A percentile compares a stretch with the other conserved stretches of the same genome.
phyloP scores from a whole-genome alignment of 2,113 vertebrate species.

The Crotalus tigris region DNA sequence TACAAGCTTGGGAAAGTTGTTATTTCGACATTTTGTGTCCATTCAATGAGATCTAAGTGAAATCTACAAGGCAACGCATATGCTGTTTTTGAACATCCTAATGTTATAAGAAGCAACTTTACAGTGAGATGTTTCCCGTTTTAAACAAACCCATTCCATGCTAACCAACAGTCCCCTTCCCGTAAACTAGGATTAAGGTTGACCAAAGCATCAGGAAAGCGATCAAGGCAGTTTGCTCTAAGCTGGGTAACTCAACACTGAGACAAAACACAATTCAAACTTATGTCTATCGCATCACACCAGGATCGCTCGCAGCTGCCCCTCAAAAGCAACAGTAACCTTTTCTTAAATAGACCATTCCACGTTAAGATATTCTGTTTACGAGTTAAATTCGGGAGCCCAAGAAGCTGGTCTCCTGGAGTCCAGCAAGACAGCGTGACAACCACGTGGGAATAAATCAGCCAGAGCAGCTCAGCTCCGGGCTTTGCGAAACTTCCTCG shows the following conservation, averaged over 20 bases:
- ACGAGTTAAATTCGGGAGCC: not conserved
- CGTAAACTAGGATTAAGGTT: not conserved
- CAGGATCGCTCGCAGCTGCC: not conserved
- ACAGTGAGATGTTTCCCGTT: not conserved
- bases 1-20: not conserved
- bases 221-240: not conserved
- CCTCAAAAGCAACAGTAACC: not conserved
- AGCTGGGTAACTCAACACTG: not conserved
- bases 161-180: not conserved
- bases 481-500: rapidly evolving
- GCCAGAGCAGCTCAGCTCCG: rapidly evolving
- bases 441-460: not conserved
- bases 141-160: not conserved
- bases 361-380: not conserved
- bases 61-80: not conserved
- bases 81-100: not conserved
- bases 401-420: not conserved
- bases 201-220: not conserved
- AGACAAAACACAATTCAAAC: not conserved
- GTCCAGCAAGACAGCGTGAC: rapidly evolving
- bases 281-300: not conserved
- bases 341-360: not conserved
- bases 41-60: not conserved
- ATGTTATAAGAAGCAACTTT: not conserved
- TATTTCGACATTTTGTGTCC: not conserved